Conservation (phyloP, 2,888 invertebrate genomes). For the Nowickia ferox region DNA sequence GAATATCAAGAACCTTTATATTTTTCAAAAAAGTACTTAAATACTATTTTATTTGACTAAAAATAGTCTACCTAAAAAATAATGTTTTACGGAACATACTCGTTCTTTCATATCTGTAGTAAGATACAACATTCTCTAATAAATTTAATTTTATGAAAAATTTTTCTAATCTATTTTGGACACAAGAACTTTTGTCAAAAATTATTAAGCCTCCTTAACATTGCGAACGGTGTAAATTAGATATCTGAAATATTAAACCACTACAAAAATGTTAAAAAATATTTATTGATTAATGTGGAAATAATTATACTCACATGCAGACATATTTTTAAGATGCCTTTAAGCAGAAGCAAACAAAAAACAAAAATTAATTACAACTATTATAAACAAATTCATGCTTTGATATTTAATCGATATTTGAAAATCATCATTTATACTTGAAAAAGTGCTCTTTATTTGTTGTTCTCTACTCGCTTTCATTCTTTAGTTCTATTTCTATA, state of each 20-base stretch:
- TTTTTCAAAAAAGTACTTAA: too few species aligned
- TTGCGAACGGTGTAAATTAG: too few species aligned
- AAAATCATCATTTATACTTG: constrained; percentile 51
- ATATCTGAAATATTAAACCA: constrained; percentile 10
- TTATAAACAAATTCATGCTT: constrained; percentile 44
- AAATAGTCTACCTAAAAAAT: too few species aligned
- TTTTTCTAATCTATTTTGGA: too few species aligned
- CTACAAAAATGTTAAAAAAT: constrained; percentile 3
- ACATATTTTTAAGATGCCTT: constrained; percentile 38
- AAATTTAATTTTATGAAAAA: too few species aligned
- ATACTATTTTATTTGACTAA: too few species aligned
- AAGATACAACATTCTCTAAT: too few species aligned
- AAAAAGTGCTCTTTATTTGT: constrained; percentile 44
- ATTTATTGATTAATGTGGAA: constrained; percentile 61
- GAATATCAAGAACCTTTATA: not conserved
- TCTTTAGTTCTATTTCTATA: constrained; percentile 41
- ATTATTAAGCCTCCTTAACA: too few species aligned
- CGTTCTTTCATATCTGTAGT: too few species aligned
- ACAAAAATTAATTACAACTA: constrained; percentile 58
- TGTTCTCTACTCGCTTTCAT: constrained; percentile 18
- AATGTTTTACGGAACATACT: too few species aligned
- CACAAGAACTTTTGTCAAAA: too few species aligned
- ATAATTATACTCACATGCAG: constrained; percentile 23
- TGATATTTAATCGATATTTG: constrained; percentile 53
- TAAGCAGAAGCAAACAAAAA: not conserved